Evolutionary conservation across 2,888 invertebrate genomes (phyloP).

Genomic region (Buathra laborator): DNA sequence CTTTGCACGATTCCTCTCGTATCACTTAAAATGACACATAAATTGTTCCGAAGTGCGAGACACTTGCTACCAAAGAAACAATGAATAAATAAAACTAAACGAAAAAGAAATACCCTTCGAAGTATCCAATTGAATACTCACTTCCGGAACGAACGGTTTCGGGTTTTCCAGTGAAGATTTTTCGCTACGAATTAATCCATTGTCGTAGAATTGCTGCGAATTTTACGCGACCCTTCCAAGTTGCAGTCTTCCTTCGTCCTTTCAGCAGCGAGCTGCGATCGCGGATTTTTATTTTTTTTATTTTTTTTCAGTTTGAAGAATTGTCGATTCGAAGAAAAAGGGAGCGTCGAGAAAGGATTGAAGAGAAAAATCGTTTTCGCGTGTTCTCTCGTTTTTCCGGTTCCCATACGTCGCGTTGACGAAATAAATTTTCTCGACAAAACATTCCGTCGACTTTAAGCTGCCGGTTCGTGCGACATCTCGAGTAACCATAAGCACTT

Average conservation of each 20-base stretch:
- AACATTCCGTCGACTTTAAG: conserved; percentile 63
- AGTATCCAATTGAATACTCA: neutral
- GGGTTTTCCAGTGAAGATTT: conserved; percentile 17
- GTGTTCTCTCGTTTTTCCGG: conserved; percentile 24
- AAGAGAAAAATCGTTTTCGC: conserved; percentile 46
- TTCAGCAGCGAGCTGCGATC: conserved; percentile 15
- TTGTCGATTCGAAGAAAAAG: conserved; percentile 21
- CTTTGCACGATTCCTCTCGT: conserved; percentile 24
- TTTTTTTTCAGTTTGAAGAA: neutral
- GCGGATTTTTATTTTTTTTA: conserved; percentile 6
- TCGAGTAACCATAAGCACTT: conserved; percentile 60
- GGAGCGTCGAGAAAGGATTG: neutral
- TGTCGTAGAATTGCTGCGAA: neutral
- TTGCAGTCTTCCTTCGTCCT: conserved; percentile 23
- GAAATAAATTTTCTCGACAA: conserved; percentile 64
- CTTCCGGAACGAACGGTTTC: neutral
- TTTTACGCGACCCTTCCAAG: neutral
- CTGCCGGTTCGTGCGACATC: conserved; percentile 60
- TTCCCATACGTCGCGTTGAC: conserved; percentile 5
- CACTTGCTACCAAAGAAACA: conserved; percentile 4
- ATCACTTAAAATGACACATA: conserved; percentile 24
- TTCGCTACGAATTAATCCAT: conserved; percentile 29
- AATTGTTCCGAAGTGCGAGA: conserved; percentile 1
- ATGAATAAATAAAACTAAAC: no score
- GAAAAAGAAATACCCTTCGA: neutral